Base-by-base conservation (phyloP, 2,888 invertebrate genomes). In the Drosophila anomalipes region DNA sequence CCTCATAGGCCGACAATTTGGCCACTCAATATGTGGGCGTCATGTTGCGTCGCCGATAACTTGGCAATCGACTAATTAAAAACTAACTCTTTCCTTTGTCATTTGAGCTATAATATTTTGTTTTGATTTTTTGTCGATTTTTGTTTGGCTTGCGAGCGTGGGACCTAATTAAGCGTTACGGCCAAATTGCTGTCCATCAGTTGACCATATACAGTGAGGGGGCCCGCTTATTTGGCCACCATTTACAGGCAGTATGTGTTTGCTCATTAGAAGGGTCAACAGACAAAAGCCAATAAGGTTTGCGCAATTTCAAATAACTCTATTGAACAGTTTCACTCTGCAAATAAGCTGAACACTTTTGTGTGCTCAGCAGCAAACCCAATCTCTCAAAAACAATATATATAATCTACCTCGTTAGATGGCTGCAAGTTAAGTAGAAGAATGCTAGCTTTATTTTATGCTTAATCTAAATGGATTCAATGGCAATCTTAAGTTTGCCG, bases 231-330 rank as follows among this genome's bases (percentile, higher is more conserved):
- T 77, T 74, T 77, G 81, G 88, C 32, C 77, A 74, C 62, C 22
- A 85, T 74, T 74, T 74, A 61, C 66, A 58, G 69, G 53, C 59
- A 74, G 76, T 71, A 73, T 84, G 73, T 79, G 70, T 59, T 51
- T 73, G 70, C 77, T 74, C 81, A 81, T 81, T 81, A 79, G 62
- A 82, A 77, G 81, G 83, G 81, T 80, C 81, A 81, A 80, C 44
- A 79, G 47, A 61, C 64, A 44, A 26, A 16, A 14, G 10, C 19
- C 22, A 26, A 26, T 26, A 47, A 9, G 47, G 16, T 47, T 70
- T 70, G 69, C 44, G 35, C 39, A 53, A 67, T 47, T 30, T 19
- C 10, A n/a, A 41, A 41, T 37, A 37, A 3, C 37, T 16, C 37
- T 6, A 37, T 16, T 37, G 16, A 16, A 37, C 32, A 70, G 70